A percentile compares a stretch with the other conserved stretches of the same genome.
phyloP scores from a whole-genome alignment of 1,140 invertebrate genomes.

The Microplitis mediator region DNA sequence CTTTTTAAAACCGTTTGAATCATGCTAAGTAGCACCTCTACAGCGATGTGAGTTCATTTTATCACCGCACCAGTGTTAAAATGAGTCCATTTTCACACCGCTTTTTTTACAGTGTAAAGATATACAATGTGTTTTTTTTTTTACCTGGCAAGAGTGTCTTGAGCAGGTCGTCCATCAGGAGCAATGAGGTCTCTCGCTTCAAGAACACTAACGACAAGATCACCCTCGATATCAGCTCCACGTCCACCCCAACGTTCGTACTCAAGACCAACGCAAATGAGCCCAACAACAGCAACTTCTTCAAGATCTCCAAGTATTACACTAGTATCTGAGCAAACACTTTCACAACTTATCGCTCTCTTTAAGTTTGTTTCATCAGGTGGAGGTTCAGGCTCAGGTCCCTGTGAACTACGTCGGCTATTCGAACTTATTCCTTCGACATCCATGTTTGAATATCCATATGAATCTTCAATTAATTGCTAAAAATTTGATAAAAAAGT shows the following conservation, averaged over 20 bases:
- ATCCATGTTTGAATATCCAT: constrained; percentile 36
- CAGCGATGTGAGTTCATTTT: too few relatives aligned
- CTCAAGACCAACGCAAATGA: constrained; percentile 78
- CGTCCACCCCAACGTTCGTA: constrained; percentile 70
- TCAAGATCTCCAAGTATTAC: constrained; percentile 75
- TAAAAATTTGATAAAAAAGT: too few relatives aligned
- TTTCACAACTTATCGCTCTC: constrained; percentile 80
- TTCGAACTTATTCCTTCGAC: constrained; percentile 38
- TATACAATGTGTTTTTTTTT: too few relatives aligned
- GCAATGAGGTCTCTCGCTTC: constrained; percentile 76
- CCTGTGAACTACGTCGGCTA: constrained; percentile 45
- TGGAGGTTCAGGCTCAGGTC: constrained; percentile 50
- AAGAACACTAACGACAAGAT: constrained; percentile 75
- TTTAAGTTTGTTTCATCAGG: constrained; percentile 60
- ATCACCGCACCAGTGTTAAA: too few relatives aligned
- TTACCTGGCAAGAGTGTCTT: constrained; percentile 75
- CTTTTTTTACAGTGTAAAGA: too few relatives aligned
- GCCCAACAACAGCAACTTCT: constrained; percentile 72
- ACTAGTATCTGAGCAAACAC: constrained; percentile 82
- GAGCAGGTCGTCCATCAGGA: constrained; percentile 66
- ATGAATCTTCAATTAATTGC: constrained; percentile 48
- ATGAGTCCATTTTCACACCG: too few relatives aligned
- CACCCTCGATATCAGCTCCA: constrained; percentile 68
- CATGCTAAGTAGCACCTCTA: too few relatives aligned
- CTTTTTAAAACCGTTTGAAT: too few relatives aligned